Evolutionary conservation across 2,113 vertebrate species (phyloP).

Genomic region (Sylvicapra grimmia): DNA sequence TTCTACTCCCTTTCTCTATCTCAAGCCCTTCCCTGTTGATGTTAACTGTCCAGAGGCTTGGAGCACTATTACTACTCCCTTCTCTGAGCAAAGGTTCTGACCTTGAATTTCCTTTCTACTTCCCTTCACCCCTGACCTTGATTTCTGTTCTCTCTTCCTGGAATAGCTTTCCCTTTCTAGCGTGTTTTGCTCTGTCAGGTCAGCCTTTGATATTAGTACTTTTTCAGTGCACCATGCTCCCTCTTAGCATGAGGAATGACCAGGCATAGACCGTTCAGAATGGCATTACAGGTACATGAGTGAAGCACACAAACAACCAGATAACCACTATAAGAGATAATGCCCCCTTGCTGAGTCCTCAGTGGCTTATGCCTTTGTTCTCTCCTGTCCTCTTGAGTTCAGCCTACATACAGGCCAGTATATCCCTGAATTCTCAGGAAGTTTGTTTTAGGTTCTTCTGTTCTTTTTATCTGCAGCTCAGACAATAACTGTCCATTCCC

Average conservation of each 20-base stretch:
- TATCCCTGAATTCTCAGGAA: background rate
- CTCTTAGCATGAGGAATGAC: background rate
- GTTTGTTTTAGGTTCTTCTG: constrained; percentile 7
- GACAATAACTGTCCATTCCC: background rate
- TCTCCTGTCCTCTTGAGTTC: background rate
- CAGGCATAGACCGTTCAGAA: background rate
- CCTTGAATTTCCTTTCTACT: background rate
- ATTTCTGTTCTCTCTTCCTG: background rate
- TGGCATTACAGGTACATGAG: background rate
- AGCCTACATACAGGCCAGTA: background rate
- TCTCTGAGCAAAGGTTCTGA: background rate
- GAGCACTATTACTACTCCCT: background rate
- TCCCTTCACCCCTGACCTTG: background rate
- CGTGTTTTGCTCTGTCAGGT: background rate
- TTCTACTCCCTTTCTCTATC: background rate
- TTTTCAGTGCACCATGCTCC: background rate
- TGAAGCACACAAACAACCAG: background rate
- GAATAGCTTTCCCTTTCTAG: background rate
- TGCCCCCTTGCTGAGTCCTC: background rate
- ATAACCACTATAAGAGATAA: background rate
- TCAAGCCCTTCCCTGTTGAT: background rate
- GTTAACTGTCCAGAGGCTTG: background rate
- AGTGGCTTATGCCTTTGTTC: background rate
- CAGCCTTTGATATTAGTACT: background rate
- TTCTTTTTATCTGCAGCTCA: background rate